These are phyloP conservation scores for Oreochromis spilurus DNA, from an alignment of 2,113 vertebrate genomes.

Conservation along the genomic window DNA sequence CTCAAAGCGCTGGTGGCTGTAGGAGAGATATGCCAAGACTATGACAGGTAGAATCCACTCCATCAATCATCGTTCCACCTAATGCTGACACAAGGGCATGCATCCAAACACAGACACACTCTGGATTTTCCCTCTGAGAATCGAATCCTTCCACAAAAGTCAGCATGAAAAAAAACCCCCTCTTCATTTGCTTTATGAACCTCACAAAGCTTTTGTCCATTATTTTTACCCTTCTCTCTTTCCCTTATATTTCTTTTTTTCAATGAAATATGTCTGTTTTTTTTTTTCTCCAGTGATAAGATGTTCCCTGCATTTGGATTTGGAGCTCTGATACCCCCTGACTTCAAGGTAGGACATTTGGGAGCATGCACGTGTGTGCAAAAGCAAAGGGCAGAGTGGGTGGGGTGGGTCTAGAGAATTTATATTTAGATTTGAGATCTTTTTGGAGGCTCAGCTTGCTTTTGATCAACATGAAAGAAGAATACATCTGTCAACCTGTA, in stretches of 20 bases:
- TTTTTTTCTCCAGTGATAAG: conserved; percentile 85
- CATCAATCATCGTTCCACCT: conserved; percentile 31
- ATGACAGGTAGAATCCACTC: conserved; percentile 85
- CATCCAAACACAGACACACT: not conserved
- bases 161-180: accelerated
- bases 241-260: not conserved
- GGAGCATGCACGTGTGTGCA: not conserved
- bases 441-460: conserved; percentile 4
- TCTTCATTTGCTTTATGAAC: not conserved
- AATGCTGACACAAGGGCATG: not conserved
- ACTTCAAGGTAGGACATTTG: conserved; percentile 85
- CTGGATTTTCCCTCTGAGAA: not conserved
- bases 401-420: not conserved
- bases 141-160: not conserved
- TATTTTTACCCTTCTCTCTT: not conserved
- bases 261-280: not conserved
- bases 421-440: not conserved
- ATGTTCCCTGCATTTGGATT: conserved; percentile 99
- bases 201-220: not conserved
- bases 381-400: not conserved
- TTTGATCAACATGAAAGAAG: conserved; percentile 48
- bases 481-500: conserved; percentile 22
- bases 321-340: conserved; percentile 95
- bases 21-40: conserved; percentile 98
- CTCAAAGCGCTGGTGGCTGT: conserved; percentile 96